Base-by-base conservation (phyloP, 2,797 vertebrate species). In the Helicolenus hilgendorfi region DNA sequence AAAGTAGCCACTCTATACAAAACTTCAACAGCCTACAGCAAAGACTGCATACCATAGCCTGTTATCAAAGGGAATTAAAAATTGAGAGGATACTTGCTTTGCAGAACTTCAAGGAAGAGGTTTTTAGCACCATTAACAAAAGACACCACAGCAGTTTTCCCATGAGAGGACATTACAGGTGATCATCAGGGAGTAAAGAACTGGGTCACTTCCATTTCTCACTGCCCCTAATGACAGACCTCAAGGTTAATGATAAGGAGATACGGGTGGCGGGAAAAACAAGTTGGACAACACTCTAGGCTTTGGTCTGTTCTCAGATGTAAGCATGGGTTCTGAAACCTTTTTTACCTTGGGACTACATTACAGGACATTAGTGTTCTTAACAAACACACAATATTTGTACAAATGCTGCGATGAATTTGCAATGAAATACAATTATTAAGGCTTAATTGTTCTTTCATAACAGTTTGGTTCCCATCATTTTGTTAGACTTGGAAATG, bases 191-290 rank as follows among this genome's bases (percentile, higher is more conserved):
- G 80, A 86, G 68, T 0, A 33, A 24, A 72, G 58, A 90, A 78
- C 1, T 85, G 82, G 70, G 75, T 87, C 84, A 86, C 45, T 58
- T 86, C 79, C 38, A 73, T 84, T 85, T 87, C 58, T 82, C 67
- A 81, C 76, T 73, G 63, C 20, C 65, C 49, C 29, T 81, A 83
- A 92, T 89, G 62, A 92, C 64, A 90, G 84, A 81, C 80, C 62
- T 67, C 5, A 0, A 29, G 45, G 63, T 77, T 84, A 70, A 77
- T 79, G 59, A 81, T 45, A 79, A 84, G 49, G 59, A 67, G 9
- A 36, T 24, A 60, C 13, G 22, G 77, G 27, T 2, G 29, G 72
- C 0, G 11, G 58, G 56, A 68, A 75, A 65, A 49, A 86, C 6
- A 31, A 72, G 63, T 20, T 74, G 22, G 70, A 70, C 0, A 15